phyloP scores from a whole-genome alignment of 2,888 invertebrate genomes.

The Idaea straminata region DNA sequence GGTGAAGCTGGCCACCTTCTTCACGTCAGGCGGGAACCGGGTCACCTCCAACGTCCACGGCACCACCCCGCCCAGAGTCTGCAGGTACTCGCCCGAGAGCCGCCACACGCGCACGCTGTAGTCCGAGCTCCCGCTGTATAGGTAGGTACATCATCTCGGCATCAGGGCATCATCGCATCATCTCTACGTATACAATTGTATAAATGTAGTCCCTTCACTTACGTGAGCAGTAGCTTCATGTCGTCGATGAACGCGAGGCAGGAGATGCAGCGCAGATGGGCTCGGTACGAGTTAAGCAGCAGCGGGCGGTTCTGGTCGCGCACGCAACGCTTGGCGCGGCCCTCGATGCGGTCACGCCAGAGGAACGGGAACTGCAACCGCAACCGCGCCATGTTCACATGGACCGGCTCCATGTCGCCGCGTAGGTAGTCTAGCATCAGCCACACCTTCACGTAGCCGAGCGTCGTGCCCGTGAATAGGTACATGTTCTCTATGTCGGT shows the following conservation, averaged over 20 bases:
- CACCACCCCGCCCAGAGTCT: constrained; percentile 86
- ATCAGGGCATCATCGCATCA: no score
- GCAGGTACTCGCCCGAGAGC: constrained; percentile 84
- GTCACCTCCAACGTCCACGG: constrained; percentile 80
- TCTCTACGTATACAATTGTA: no score
- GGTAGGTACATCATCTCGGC: neutral
- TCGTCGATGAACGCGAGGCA: constrained; percentile 84
- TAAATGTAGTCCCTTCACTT: constrained; percentile 12
- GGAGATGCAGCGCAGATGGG: constrained; percentile 85
- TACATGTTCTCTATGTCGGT: constrained; percentile 86
- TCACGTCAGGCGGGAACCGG: constrained; percentile 86
- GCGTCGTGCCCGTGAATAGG: constrained; percentile 85
- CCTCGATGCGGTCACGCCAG: constrained; percentile 83
- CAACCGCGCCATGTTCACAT: constrained; percentile 82
- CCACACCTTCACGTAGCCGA: constrained; percentile 91
- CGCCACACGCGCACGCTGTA: constrained; percentile 88
- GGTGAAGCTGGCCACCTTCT: constrained; percentile 86
- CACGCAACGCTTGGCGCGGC: constrained; percentile 84
- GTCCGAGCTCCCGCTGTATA: constrained; percentile 82
- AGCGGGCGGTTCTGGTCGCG: constrained; percentile 82
- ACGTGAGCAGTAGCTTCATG: constrained; percentile 85
- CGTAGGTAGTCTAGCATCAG: constrained; percentile 84
- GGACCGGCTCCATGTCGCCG: constrained; percentile 64
- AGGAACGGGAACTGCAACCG: constrained; percentile 87
- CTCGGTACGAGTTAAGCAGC: constrained; percentile 85